Conservation (phyloP, 2,888 invertebrate genomes). For the Scaptomyza tumidula region DNA sequence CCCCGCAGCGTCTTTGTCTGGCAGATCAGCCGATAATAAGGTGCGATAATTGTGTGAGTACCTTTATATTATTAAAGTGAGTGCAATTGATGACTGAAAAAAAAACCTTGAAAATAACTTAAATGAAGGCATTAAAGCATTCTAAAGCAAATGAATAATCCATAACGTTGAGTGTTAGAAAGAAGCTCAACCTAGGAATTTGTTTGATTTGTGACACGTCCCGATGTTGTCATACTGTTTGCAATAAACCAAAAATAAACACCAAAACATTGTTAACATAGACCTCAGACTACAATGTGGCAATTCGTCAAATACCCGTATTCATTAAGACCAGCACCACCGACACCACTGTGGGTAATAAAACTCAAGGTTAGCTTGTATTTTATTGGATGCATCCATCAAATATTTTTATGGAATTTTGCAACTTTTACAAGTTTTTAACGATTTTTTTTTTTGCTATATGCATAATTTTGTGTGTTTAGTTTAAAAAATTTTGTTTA, state of each 20-base stretch:
- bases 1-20: constrained; percentile 46
- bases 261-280: constrained; percentile 1
- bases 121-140: neutral
- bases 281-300: constrained; percentile 9
- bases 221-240: constrained; percentile 18
- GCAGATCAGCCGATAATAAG: constrained; percentile 38
- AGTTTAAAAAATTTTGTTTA: constrained; percentile 4
- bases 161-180: too few relatives aligned
- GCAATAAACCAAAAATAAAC: neutral
- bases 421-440: constrained; percentile 45
- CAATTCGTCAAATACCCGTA: constrained; percentile 41
- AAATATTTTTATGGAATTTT: constrained; percentile 26
- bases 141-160: too few relatives aligned
- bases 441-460: constrained; percentile 39
- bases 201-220: neutral
- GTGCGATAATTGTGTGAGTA: constrained; percentile 51
- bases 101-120: constrained; percentile 1
- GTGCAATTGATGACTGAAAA: constrained; percentile 20
- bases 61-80: constrained; percentile 41
- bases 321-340: constrained; percentile 49
- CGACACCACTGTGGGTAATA: constrained; percentile 1
- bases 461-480: constrained; percentile 41
- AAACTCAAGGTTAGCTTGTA: constrained; percentile 47
- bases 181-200: neutral
- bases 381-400: constrained; percentile 38